Conservation (phyloP, 1,140 invertebrate genomes). For the Sminthurides bifidus region DNA sequence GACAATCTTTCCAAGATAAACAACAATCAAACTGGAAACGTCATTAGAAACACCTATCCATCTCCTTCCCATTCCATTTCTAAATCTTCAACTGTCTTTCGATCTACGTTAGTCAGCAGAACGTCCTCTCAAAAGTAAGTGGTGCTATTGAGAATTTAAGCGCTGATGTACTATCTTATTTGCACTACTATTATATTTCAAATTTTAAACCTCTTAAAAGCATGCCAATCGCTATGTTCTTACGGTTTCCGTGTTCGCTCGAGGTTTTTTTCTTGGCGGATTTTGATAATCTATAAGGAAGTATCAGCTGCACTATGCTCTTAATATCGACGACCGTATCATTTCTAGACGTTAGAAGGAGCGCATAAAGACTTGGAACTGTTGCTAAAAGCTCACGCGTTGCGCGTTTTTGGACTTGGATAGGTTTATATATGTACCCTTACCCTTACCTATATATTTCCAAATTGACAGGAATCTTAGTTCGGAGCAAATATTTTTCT, state of each 20-base stretch:
- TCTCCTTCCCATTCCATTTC: constrained; percentile 11
- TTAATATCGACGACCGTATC: no score
- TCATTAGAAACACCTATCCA: background rate
- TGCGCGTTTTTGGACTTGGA: background rate
- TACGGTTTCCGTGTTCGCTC: background rate
- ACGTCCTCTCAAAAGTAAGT: constrained; percentile 19
- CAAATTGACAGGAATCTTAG: no score
- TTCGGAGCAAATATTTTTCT: no score
- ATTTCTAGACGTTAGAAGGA: no score
- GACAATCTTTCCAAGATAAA: constrained; percentile 5
- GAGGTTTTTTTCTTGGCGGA: background rate
- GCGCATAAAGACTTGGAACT: no score
- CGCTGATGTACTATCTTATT: no score
- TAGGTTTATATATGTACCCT: background rate
- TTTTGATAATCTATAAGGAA: background rate
- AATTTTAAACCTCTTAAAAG: background rate
- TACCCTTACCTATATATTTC: no score
- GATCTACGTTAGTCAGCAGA: constrained; percentile 16
- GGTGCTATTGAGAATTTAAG: no score
- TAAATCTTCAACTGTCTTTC: constrained; percentile 15
- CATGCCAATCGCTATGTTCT: background rate
- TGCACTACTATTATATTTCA: background rate
- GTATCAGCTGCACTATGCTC: background rate
- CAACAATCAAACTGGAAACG: constrained; percentile 10
- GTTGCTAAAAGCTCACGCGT: no score